phyloP scores from a whole-genome alignment of 2,797 vertebrate genomes.

The Anguilla marmorata region DNA sequence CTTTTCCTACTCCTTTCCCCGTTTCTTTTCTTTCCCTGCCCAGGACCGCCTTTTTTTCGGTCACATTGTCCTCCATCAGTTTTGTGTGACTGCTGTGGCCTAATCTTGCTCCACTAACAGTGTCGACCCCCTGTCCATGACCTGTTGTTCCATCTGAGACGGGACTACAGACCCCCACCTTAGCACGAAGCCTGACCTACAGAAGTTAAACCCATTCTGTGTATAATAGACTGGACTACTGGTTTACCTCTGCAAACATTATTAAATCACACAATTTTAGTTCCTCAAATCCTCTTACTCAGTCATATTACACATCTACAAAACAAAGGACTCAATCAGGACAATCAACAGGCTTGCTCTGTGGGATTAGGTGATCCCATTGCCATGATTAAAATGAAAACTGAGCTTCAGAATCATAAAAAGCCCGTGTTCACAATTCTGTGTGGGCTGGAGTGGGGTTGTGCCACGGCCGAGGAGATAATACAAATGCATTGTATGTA shows the following conservation, averaged over 20 bases:
- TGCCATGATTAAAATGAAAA: constrained; percentile 81
- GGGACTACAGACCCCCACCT: neutral
- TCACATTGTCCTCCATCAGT: neutral
- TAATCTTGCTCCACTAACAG: neutral
- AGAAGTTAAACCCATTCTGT: constrained; percentile 46
- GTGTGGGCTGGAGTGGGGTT: constrained; percentile 29
- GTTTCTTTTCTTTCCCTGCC: neutral
- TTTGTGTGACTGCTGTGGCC: neutral
- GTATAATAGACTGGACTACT: constrained; percentile 58
- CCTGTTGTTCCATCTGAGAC: neutral
- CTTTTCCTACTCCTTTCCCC: neutral
- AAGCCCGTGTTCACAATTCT: constrained; percentile 74
- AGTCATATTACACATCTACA: constrained; percentile 78
- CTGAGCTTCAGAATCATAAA: constrained; percentile 67
- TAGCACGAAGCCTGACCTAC: constrained; percentile 14
- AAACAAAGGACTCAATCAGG: constrained; percentile 80
- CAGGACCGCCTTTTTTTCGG: neutral
- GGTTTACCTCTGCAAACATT: constrained; percentile 68
- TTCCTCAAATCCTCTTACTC: constrained; percentile 77
- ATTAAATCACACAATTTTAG: constrained; percentile 73
- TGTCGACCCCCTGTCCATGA: neutral
- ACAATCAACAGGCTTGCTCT: constrained; percentile 67
- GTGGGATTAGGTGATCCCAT: constrained; percentile 74
- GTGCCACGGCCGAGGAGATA: constrained; percentile 39
- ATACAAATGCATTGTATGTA: constrained; percentile 58